phyloP scores from a whole-genome alignment of 2,888 invertebrate species.

The Eueremaeus valkanovi region DNA sequence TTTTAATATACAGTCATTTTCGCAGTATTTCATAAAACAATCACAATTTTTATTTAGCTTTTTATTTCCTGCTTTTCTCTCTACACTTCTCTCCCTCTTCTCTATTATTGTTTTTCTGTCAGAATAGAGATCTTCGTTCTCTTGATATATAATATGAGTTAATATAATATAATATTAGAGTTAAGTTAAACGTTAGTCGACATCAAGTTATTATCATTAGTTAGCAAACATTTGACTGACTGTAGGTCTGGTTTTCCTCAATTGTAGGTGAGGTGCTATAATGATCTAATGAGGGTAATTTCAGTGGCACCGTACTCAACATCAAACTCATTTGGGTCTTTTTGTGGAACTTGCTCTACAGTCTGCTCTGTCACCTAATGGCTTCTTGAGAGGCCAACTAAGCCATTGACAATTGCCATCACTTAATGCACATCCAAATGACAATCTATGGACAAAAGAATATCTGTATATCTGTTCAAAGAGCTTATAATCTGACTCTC shows the following conservation, averaged over 20 bases:
- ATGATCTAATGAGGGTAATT: slow-evolving; percentile 31
- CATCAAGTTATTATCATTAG: slow-evolving; percentile 30
- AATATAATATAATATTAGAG: slow-evolving; percentile 2
- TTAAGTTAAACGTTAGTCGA: slow-evolving; percentile 13
- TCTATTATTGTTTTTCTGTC: slow-evolving; percentile 1
- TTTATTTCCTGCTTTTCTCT: slow-evolving; percentile 7
- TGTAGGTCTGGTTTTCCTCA: slow-evolving; percentile 32
- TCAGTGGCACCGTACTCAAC: slow-evolving; percentile 7
- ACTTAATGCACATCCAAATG: not conserved
- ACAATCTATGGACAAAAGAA: slow-evolving; percentile 23
- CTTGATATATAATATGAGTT: not conserved
- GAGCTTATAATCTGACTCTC: not conserved
- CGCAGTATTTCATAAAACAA: not conserved
- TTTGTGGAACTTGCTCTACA: no score
- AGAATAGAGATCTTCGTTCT: not conserved
- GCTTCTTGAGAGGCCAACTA: slow-evolving; percentile 13
- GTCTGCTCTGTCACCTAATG: slow-evolving; percentile 25
- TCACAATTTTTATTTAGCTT: not conserved
- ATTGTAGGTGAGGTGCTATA: not conserved
- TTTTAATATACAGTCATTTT: not conserved
- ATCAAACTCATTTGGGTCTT: slow-evolving; percentile 2
- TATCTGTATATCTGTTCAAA: not conserved
- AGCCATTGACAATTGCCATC: slow-evolving; percentile 25
- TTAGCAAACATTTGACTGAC: slow-evolving; percentile 14
- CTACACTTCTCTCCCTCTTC: not conserved